A percentile compares a stretch with the other conserved stretches of the same genome.
Evolutionary conservation across 2,888 invertebrate species (phyloP).

Genomic region (Ceriagrion tenellum): DNA sequence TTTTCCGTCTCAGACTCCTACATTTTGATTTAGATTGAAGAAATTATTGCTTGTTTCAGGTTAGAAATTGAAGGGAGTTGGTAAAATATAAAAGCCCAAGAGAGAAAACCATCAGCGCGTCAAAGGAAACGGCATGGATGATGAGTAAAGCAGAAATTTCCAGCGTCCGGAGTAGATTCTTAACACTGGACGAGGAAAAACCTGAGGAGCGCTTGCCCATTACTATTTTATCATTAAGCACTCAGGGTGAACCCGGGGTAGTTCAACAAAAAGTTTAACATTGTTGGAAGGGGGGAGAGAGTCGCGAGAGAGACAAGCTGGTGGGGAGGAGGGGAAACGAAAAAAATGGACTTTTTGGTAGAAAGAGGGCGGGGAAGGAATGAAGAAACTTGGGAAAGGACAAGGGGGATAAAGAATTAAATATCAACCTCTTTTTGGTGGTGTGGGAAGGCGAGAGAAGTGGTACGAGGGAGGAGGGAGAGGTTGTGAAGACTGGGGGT

Average conservation of each 20-base stretch:
- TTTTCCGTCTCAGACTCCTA: no score
- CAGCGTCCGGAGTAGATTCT: not conserved
- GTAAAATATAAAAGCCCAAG: no score
- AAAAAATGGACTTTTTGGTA: not conserved
- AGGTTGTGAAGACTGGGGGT: not conserved
- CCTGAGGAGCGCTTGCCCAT: not conserved
- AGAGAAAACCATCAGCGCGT: no score
- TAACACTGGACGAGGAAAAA: not conserved
- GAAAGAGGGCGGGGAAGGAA: not conserved
- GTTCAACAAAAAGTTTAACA: conserved; percentile 36
- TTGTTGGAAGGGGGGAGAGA: not conserved
- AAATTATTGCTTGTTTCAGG: no score
- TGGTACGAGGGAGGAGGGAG: not conserved
- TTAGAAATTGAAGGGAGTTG: no score
- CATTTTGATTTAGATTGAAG: no score
- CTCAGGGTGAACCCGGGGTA: not conserved
- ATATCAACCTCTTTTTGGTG: conserved; percentile 62
- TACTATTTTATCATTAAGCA: conserved; percentile 5
- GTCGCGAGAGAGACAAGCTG: not conserved
- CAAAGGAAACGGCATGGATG: not conserved
- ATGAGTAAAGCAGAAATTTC: not conserved
- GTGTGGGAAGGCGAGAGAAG: not conserved
- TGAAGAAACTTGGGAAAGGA: not conserved
- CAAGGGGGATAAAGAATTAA: conserved; percentile 30
- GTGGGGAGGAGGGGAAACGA: not conserved